Evolutionary conservation across 2,888 invertebrate genomes (phyloP).

Genomic region (Punctoribates punctum): DNA sequence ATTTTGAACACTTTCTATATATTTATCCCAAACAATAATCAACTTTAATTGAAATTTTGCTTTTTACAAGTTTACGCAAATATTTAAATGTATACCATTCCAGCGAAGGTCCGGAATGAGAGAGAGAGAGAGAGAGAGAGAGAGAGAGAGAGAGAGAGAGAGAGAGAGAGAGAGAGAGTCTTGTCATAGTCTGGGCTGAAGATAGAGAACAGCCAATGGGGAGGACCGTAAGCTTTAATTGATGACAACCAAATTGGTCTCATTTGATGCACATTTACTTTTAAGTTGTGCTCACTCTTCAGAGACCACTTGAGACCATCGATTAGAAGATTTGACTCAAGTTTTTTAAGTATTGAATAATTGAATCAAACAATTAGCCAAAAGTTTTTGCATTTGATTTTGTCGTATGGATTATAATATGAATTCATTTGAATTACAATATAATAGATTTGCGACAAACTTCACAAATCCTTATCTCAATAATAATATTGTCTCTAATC

Average conservation of each 20-base stretch:
- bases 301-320: not conserved
- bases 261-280: conserved; percentile 15
- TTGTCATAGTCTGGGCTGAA: not conserved
- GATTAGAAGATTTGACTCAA: too few species aligned
- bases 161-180: conserved; percentile 16
- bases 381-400: not conserved
- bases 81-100: too few species aligned
- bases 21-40: too few species aligned
- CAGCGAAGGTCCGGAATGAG: not conserved
- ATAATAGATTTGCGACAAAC: not conserved
- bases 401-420: conserved; percentile 11
- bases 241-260: conserved; percentile 28
- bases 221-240: not conserved
- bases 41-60: too few species aligned
- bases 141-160: conserved; percentile 19
- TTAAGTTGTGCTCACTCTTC: not conserved
- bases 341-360: too few species aligned
- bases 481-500: not conserved
- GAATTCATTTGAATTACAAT: conserved; percentile 21
- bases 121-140: not conserved
- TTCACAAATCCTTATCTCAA: not conserved
- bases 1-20: too few species aligned
- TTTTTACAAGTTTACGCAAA: too few species aligned
- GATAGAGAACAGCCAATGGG: conserved; percentile 18
- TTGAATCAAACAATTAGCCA: not conserved